Base-by-base conservation (phyloP, 1,140 invertebrate genomes). In the Musca domestica region DNA sequence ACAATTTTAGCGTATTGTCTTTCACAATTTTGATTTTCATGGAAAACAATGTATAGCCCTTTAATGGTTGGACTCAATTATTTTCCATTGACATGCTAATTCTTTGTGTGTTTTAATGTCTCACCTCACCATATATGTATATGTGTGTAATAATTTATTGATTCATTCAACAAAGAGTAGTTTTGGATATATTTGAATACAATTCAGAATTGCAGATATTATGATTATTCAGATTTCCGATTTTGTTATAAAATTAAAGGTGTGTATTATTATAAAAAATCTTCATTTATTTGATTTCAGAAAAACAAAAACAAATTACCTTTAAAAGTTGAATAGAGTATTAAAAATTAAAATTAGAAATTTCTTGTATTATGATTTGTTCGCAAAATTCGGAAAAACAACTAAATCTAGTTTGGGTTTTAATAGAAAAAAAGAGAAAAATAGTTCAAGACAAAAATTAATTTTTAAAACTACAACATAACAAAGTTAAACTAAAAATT, bases 61-160 rank as follows among this genome's bases (percentile, higher is more conserved):
- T 30, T 30, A 4, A 30, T 30, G 27, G 9, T 4, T 3, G 27
- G 27, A 9, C 27, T 63, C 27, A 7, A 41, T 25, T 65, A 27
- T 9, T 48, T 51, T 9, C 19, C 23, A 6, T 17, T 9, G 7
- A n/a, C n/a, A n/a, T 78, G 76, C 74, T 76, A 76, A 74, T 78
- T 74, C 72, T 80, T 78, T 80, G 76, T 80, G 70, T 77, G 61
- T 76, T 80, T 80, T 74, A 80, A 80, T 80, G 78, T 80, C 78
- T 80, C 78, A 80, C 78, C 78, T 80, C 78, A 80, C 77, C 78
- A 77, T 47, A 17, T 47, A 27, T 25, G 47, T 46, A 64, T 15
- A 52, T 52, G 23, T 52, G 23, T 52, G 51, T 52, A 12, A n/a
- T n/a, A n/a, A n/a, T n/a, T n/a, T n/a, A 17, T 17, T 20, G 2